phyloP scores from a whole-genome alignment of 2,797 vertebrate species.

The Mycteria americana region DNA sequence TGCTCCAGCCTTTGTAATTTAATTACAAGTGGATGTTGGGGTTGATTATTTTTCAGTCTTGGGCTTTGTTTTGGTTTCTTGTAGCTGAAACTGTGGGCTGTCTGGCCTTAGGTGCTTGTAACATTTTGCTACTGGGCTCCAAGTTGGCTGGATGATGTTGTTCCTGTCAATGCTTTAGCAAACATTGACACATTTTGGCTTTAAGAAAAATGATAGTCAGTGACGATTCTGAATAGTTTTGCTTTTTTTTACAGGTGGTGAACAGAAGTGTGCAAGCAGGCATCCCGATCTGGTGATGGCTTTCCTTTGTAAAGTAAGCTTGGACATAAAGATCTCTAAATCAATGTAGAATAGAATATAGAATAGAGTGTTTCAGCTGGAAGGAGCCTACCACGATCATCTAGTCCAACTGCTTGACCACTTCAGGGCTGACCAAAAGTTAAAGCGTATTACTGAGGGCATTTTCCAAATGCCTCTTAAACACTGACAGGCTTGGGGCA shows the following conservation, averaged over 20 bases:
- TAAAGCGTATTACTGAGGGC: neutral
- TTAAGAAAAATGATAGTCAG: neutral
- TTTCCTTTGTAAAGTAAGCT: conserved; percentile 88
- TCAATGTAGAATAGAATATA: accelerated
- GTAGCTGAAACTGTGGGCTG: accelerated
- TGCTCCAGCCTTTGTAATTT: neutral
- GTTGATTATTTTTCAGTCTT: neutral
- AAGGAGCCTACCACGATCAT: accelerated
- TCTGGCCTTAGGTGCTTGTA: neutral
- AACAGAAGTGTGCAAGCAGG: neutral
- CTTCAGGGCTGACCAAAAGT: neutral
- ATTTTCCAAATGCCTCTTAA: neutral
- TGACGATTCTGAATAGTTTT: neutral
- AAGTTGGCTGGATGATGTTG: neutral
- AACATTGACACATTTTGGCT: neutral
- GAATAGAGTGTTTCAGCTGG: neutral
- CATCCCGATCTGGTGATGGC: conserved; percentile 84
- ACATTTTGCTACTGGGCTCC: neutral
- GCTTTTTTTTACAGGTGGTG: conserved; percentile 12
- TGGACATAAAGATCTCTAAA: neutral
- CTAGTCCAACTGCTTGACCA: neutral
- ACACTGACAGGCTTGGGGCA: neutral
- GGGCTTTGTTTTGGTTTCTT: neutral
- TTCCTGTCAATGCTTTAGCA: neutral
- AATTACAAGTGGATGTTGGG: neutral